Base-by-base conservation (phyloP, 2,888 invertebrate species). In the Abrostola triplasia region DNA sequence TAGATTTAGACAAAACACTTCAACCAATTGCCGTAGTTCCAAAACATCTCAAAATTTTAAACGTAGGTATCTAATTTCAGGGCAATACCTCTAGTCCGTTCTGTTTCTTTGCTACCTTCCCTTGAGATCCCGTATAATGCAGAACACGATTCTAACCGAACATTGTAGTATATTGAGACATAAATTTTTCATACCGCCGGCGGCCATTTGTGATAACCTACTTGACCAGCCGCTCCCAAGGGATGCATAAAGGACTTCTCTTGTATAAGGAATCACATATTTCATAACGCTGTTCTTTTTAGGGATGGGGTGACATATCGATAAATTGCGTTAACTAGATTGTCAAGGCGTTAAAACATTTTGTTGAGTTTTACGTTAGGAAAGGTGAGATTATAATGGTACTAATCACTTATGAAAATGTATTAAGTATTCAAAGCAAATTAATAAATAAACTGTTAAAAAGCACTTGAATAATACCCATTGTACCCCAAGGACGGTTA, bases 201-300 rank as follows among this genome's bases (percentile, higher is more conserved):
- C 88, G 92, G 93, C 88, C 90, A 88, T 89, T 90, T 89, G 89
- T 93, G 94, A 94, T 94, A 94, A 93, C 94, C 92, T 87, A 91
- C 94, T 94, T 93, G 94, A 93, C 93, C 93, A 91, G 89, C 82
- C 83, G 80, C 67, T 93, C 94, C 90, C 94, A 38, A 41, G 93
- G 92, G 94, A 92, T 92, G 85, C 94, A 94, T 94, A 94, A 94
- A 94, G 90, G 94, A 94, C 94, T 92, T 92, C 92, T 89, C 89
- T 83, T 89, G 90, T 93, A 91, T 93, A 93, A 94, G 93, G 92
- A 93, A 93, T 93, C 94, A 91, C 92, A 94, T 94, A 94, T 93
- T 94, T 94, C 94, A 94, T 94, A 94, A 92, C 85, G 86, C 83
- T 79, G 79, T 67, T 74, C 72, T 69, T 7, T 49, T 7, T 87